Conservation (phyloP, 1,140 invertebrate species). For the Hycleus cichorii region DNA sequence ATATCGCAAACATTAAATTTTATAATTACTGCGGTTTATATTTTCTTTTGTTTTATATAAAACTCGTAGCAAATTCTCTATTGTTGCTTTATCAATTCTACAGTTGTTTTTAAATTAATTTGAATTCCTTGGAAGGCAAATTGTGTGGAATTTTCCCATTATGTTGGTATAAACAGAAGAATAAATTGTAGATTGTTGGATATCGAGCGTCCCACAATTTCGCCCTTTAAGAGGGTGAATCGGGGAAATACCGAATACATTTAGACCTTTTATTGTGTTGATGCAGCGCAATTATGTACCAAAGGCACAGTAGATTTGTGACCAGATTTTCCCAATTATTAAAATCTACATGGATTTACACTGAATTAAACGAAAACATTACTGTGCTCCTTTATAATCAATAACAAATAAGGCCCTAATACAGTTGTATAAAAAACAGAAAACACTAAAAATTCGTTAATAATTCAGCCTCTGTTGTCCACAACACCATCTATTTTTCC, state of each 20-base stretch:
- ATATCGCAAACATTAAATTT: constrained; percentile 30
- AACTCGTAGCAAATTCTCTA: constrained; percentile 11
- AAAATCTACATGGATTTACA: background rate
- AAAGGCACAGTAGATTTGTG: constrained; percentile 4
- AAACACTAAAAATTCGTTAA: no score
- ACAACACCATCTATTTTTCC: no score
- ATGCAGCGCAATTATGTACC: background rate
- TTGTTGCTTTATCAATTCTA: constrained; percentile 13
- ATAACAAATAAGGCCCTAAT: no score
- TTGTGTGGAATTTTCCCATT: constrained; percentile 6
- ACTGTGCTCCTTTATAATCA: background rate
- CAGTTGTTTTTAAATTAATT: background rate
- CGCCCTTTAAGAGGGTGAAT: no score
- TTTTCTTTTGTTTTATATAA: background rate
- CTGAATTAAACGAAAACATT: background rate
- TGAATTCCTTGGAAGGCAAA: constrained; percentile 18
- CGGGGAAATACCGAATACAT: no score
- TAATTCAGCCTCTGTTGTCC: no score
- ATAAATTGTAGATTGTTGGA: no score
- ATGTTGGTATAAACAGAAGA: no score
- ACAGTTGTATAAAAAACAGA: no score
- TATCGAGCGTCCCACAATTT: no score
- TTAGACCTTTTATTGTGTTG: no score
- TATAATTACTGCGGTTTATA: constrained; percentile 7
- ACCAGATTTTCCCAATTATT: background rate